A percentile compares a stretch with the other conserved stretches of the same genome.
These are phyloP conservation scores for Gobiocypris rarus DNA, from an alignment of 2,113 vertebrate species.

Conservation along the genomic window DNA sequence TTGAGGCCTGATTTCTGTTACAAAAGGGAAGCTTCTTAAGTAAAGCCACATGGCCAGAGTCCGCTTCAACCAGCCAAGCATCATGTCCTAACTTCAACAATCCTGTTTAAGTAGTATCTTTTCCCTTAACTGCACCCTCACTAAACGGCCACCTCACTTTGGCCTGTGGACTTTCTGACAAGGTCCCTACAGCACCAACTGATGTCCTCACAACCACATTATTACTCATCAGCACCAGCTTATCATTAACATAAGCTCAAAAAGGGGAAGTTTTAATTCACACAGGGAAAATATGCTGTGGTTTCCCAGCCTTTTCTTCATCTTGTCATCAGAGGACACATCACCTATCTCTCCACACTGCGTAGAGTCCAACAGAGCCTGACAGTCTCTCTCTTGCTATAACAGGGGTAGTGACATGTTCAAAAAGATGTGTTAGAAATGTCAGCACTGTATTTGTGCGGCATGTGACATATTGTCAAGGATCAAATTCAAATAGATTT, in stretches of 20 bases:
- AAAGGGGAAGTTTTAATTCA: not conserved
- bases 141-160: not conserved
- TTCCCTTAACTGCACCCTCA: not conserved
- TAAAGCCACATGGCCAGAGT: constrained; percentile 36
- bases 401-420: constrained; percentile 39
- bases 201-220: not conserved
- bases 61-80: constrained; percentile 32
- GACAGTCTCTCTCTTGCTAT: constrained; percentile 27
- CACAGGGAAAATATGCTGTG: constrained; percentile 4
- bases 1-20: constrained; percentile 5
- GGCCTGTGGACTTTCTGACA: not conserved
- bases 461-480: constrained; percentile 33
- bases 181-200: not conserved
- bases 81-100: constrained; percentile 46
- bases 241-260: not conserved
- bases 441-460: constrained; percentile 36
- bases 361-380: constrained; percentile 6
- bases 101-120: constrained; percentile 19
- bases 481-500: constrained; percentile 41
- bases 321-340: constrained; percentile 4
- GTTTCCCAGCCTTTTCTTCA: not conserved
- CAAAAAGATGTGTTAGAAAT: constrained; percentile 31
- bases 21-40: constrained; percentile 46
- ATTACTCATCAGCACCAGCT: not conserved
- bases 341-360: constrained; percentile 10